Evolutionary conservation across 2,797 vertebrate species (phyloP), one percentile per base, ranked within the genome.

Genomic region (Clarias platycephalus): DNA sequence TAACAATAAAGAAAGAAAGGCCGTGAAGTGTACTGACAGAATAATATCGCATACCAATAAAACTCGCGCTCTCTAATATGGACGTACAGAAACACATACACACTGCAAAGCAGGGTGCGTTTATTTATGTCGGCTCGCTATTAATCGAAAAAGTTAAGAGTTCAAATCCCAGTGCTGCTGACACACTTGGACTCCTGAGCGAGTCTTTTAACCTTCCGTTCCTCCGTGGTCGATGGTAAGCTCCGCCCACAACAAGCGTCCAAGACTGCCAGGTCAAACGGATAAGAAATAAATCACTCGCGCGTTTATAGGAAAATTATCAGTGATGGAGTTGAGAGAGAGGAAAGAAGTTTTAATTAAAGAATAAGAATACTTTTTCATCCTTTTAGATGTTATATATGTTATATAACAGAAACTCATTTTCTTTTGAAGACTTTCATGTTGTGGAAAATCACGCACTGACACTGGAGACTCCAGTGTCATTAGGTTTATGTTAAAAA

Each of bases 111-210:
- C 6, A 8, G n/a, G 10, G n/a, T 26, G 63, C 49, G 37, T n/a
- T 15, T 20, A 4, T 74, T 74, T 53, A 53, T 26, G 22, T 53
- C n/a, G 0, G 71, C 7, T 8, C 18, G 71, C n/a, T 55, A 4
- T 53, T 75, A 18, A 18, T 28, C 0, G 15, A 28, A 55, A 34
- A 74, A 13, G 20, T 5, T 28, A 3, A 55, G 6, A 55, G 71
- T 26, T 53, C n/a, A 55, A 20, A 75, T 75, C 72, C 24, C 49
- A 20, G n/a, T 15, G 10, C 16, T 28, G n/a, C 26, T 55, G 37
- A 75, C n/a, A 75, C 72, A 57, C 72, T 31, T 31, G 49, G 55
- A 55, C 72, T 55, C n/a, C 24, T 28, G 24, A 74, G 70, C 70
- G 44, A 44, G 5, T 55, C 71, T 26, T 74, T 53, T 26, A 31